A percentile compares a stretch with the other conserved stretches of the same genome.
Evolutionary conservation across 2,888 invertebrate species (phyloP).

Genomic region (Folsomia manolachei): DNA sequence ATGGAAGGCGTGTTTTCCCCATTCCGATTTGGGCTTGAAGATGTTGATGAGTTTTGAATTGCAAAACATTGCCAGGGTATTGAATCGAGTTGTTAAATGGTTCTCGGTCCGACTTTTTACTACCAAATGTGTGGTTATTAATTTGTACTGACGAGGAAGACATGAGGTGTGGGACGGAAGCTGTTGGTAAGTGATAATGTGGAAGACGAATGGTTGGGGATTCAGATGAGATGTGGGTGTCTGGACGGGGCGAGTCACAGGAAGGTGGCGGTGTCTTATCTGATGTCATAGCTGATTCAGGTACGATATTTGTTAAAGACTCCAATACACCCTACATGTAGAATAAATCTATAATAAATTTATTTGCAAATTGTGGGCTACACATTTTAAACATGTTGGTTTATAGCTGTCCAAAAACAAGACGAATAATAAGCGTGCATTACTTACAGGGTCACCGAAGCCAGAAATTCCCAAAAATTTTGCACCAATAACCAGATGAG

Average conservation of each 20-base stretch:
- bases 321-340: slow-evolving; percentile 48
- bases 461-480: slow-evolving; percentile 51
- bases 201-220: slow-evolving; percentile 44
- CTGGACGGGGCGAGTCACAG: slow-evolving; percentile 45
- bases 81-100: slow-evolving; percentile 32
- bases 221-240: slow-evolving; percentile 32
- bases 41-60: slow-evolving; percentile 44
- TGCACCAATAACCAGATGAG: slow-evolving; percentile 50
- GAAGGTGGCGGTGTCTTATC: slow-evolving; percentile 45
- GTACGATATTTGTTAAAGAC: slow-evolving; percentile 51
- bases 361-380: too few species aligned
- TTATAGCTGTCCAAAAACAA: background rate
- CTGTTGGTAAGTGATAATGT: slow-evolving; percentile 43
- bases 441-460: slow-evolving; percentile 51
- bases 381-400: background rate
- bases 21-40: slow-evolving; percentile 42
- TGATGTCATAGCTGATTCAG: slow-evolving; percentile 49
- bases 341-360: too few species aligned
- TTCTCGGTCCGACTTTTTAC: slow-evolving; percentile 41
- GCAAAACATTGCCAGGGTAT: slow-evolving; percentile 37
- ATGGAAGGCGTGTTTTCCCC: slow-evolving; percentile 43
- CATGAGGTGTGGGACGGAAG: slow-evolving; percentile 48
- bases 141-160: slow-evolving; percentile 50
- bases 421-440: background rate
- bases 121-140: slow-evolving; percentile 42